Base-by-base conservation (phyloP, 1,140 invertebrate species). In the Gerris buenoi region DNA sequence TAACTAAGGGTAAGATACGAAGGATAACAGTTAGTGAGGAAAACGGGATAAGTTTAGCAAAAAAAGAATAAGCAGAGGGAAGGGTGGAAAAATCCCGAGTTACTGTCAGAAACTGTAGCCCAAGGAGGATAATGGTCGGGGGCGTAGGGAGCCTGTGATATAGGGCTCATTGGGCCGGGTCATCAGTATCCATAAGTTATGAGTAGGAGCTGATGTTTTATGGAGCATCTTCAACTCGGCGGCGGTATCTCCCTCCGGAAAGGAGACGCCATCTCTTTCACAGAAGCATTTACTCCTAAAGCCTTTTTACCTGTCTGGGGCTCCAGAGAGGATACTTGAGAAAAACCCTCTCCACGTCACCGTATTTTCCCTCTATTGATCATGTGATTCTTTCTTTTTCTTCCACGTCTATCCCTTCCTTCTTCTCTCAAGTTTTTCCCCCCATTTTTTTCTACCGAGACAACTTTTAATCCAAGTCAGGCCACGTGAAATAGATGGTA, bases 141-240 rank as follows among this genome's bases (percentile, higher is more conserved):
- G 33, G 18, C n/a, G n/a, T n/a, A n/a, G n/a, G n/a, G n/a, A 64
- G 63, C 64, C 59, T 63, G 67, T 66, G 60, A 29, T 25, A 25
- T n/a, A 46, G 60, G 68, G 68, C 67, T 71, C 70, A 71, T 71
- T 71, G 68, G 64, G 59, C 60, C 60, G 64, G 67, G 70, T 69
- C 70, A 71, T 71, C 70, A 71, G 70, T 71, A 71, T 71, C 70
- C 70, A 71, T 71, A 71, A 71, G 70, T 71, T 65, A 71, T 69
- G 64, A 71, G 70, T 46, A 10, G 68, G 27, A 18, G 25, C 70
- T 71, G 69, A 70, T 70, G 70, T 70, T 70, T 70, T 70, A 70
- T 70, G 70, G 70, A 70, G 65, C 58, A 64, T 56, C 65, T 67
- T 63, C 64, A 56, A 60, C 27, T 23, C 57, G 62, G 64, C 18